Percentiles rank a stretch among this genome's conserved stretches.
Conservation (phyloP, 2,113 vertebrate species). For the Xiphorhynchus elegans region DNA sequence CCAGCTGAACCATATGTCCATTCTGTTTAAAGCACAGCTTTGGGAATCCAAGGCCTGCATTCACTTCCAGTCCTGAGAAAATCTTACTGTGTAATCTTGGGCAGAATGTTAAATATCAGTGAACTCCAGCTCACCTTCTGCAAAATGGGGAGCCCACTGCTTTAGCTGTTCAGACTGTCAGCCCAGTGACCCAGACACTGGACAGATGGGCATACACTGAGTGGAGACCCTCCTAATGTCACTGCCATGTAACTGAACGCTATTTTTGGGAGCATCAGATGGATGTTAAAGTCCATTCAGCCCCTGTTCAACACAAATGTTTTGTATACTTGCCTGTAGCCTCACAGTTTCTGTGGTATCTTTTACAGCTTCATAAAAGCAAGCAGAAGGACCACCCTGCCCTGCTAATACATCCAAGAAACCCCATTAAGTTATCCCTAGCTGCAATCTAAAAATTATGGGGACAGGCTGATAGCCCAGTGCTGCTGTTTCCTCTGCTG, state of each 20-base stretch:
- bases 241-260: neutral
- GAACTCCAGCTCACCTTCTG: neutral
- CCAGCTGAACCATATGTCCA: neutral
- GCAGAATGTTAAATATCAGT: neutral
- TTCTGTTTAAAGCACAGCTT: neutral
- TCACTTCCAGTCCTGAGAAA: neutral
- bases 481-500: neutral
- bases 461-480: neutral
- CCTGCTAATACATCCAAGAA: neutral
- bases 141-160: neutral
- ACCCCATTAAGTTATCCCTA: neutral
- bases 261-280: neutral
- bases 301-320: neutral
- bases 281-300: neutral
- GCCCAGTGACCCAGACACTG: neutral
- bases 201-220: neutral
- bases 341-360: neutral
- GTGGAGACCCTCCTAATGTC: neutral
- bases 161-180: neutral
- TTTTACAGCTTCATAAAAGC: neutral
- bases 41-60: neutral
- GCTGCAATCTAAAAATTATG: neutral
- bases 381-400: neutral
- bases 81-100: neutral
- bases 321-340: neutral